Evolutionary conservation across 1,140 invertebrate species (phyloP).

Genomic region (Gryllus bimaculatus): DNA sequence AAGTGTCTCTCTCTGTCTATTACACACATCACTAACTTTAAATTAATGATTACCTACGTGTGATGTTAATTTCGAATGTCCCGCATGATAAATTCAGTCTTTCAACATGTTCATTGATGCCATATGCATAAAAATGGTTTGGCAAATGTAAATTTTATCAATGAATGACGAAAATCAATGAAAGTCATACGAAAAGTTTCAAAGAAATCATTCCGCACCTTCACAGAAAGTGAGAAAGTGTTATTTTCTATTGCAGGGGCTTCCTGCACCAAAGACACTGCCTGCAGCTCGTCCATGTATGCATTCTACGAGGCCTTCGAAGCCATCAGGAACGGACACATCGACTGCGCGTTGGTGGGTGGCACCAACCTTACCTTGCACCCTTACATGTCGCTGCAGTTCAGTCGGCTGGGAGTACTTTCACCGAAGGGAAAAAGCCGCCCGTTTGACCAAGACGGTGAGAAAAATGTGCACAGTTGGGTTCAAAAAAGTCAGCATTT

Average conservation of each 20-base stretch:
- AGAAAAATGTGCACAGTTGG: background rate
- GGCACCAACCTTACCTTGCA: constrained; percentile 51
- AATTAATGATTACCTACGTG: too few relatives aligned
- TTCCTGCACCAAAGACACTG: constrained; percentile 75
- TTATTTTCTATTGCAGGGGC: constrained; percentile 43
- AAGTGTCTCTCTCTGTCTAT: too few relatives aligned
- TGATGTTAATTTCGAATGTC: too few relatives aligned
- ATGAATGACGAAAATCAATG: too few relatives aligned
- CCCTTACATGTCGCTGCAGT: background rate
- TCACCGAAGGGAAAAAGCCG: constrained; percentile 78
- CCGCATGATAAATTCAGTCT: too few relatives aligned
- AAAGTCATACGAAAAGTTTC: background rate
- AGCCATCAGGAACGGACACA: constrained; percentile 43
- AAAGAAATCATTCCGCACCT: background rate
- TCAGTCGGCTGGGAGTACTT: constrained; percentile 58
- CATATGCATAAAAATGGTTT: too few relatives aligned
- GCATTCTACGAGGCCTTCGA: constrained; percentile 75
- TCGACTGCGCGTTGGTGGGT: constrained; percentile 48
- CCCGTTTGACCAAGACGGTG: constrained; percentile 32
- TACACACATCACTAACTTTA: too few relatives aligned
- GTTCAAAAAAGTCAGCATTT: too few relatives aligned
- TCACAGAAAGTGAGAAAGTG: background rate
- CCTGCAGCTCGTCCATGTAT: constrained; percentile 80
- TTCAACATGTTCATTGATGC: too few relatives aligned
- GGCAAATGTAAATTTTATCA: too few relatives aligned